phyloP scores from a whole-genome alignment of 2,888 invertebrate genomes.

The Drosophila rellima region DNA sequence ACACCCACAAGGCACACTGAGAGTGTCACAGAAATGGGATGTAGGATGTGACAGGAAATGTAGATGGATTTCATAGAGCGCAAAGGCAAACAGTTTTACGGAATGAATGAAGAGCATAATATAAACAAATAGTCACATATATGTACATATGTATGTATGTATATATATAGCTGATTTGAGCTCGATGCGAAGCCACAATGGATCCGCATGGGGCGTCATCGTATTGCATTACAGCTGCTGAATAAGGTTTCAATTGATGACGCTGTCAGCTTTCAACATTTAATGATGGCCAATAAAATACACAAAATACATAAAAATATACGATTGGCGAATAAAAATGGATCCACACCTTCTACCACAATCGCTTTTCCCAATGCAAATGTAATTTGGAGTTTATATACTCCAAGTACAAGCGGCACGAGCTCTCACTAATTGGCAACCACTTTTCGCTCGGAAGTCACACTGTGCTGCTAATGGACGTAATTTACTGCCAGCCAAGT shows the following conservation, averaged over 20 bases:
- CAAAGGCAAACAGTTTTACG: slow-evolving; percentile 53
- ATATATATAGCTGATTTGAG: slow-evolving; percentile 29
- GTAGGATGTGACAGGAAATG: slow-evolving; percentile 31
- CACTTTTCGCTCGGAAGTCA: slow-evolving; percentile 77
- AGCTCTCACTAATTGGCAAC: slow-evolving; percentile 67
- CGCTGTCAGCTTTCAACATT: slow-evolving; percentile 19
- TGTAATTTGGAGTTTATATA: slow-evolving; percentile 29
- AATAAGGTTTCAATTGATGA: slow-evolving; percentile 53
- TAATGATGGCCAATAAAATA: slow-evolving; percentile 46
- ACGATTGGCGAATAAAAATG: slow-evolving; percentile 32
- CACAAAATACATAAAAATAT: slow-evolving; percentile 28
- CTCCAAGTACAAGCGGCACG: slow-evolving; percentile 25
- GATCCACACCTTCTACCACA: background rate
- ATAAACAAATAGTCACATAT: slow-evolving; percentile 7
- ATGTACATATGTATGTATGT: background rate
- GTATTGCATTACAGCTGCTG: slow-evolving; percentile 45
- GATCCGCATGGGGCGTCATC: slow-evolving; percentile 16
- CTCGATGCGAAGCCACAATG: slow-evolving; percentile 30
- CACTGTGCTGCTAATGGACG: slow-evolving; percentile 83
- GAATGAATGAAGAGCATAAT: slow-evolving; percentile 19
- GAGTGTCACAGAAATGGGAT: slow-evolving; percentile 33
- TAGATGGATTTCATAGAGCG: slow-evolving; percentile 54
- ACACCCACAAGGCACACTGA: slow-evolving; percentile 20
- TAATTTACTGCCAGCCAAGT: slow-evolving; percentile 68
- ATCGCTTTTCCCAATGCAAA: slow-evolving; percentile 55